Evolutionary conservation across 2,113 vertebrate species (phyloP), one percentile per base, ranked within the genome.

Genomic region (Onychostoma macrolepis): DNA sequence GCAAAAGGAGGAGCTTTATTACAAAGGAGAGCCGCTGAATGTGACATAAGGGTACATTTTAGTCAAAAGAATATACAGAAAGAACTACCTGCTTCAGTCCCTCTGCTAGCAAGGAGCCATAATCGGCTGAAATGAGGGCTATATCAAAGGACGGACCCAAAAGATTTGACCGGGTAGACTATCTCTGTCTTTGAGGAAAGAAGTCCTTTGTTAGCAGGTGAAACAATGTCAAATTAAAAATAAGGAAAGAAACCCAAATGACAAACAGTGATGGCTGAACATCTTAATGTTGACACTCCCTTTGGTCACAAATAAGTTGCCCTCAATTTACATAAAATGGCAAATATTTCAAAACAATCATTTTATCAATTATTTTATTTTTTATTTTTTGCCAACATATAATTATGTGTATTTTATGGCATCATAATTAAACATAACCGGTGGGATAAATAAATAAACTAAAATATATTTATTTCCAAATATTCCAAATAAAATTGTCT

Each of bases 151-250:
- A 93, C 87, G 91, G 92, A 93, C 90, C 91, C 91, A 88, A 74
- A 90, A 86, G 90, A 92, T 95, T 95, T 95, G 94, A 95, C 86
- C 91, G 92, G 93, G 93, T 94, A 94, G 93, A 95, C 87, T 89
- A 93, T 94, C 94, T 94, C 93, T 94, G 94, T 94, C 75, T 92
- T 92, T 90, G 88, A 92, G 84, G 89, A 94, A 91, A 95, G 84
- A 94, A 93, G 91, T 91, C 79, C 85, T 67, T 6, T 87, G 89
- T 95, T 94, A 94, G 92, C 90, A 93, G 88, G 69, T 86, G 77
- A 88, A 38, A 92, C 86, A 86, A 84, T 90, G 88, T 89, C 87
- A 65, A 56, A 88, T 33, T 48, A 80, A 28, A 21, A 56, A 30
- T n/a, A 87, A 87, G 43, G 28, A 50, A 84, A 74, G 10, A 33